Evolutionary conservation across 92 coral and sea anemone genomes (phyloP).

Genomic region (Blastomussa wellsi): DNA sequence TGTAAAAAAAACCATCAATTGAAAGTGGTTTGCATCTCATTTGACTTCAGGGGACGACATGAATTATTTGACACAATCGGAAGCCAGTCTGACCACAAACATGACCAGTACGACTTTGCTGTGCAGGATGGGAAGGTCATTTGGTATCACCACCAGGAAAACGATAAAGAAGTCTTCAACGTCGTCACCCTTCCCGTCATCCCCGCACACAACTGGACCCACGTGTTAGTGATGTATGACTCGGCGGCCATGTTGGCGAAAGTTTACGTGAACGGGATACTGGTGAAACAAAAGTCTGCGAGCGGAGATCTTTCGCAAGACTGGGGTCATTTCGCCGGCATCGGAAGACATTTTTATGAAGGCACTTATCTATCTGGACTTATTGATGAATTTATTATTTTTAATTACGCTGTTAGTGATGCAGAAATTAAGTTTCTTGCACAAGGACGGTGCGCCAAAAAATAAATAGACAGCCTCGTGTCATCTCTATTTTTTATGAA

Average conservation of each 20-base stretch:
- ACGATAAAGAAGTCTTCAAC: constrained; percentile 84
- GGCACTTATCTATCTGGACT: constrained; percentile 74
- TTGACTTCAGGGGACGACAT: constrained; percentile 77
- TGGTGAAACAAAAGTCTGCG: constrained; percentile 84
- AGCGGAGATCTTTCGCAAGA: constrained; percentile 95
- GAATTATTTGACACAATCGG: constrained; percentile 97
- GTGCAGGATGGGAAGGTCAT: constrained; percentile 91
- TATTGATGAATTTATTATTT: constrained; percentile 92
- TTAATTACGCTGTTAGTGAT: constrained; percentile 81
- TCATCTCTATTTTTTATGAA: neutral
- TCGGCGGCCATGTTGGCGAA: constrained; percentile 83
- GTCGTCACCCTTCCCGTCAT: constrained; percentile 86
- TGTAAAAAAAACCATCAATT: too few species aligned
- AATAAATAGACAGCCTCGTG: neutral
- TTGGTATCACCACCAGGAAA: constrained; percentile 98
- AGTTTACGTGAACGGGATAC: constrained; percentile 79
- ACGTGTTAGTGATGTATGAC: constrained; percentile 83
- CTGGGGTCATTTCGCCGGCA: constrained; percentile 99
- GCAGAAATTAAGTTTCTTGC: constrained; percentile 81
- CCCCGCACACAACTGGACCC: constrained; percentile 95
- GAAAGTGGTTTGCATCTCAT: too few species aligned
- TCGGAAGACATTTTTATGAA: constrained; percentile 91
- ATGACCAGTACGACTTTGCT: constrained; percentile 93
- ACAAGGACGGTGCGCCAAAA: constrained; percentile 66
- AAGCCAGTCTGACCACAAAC: constrained; percentile 91